These are phyloP conservation scores for Rhabdornis inornatus DNA, from an alignment of 2,113 vertebrate species.

Conservation along the genomic window DNA sequence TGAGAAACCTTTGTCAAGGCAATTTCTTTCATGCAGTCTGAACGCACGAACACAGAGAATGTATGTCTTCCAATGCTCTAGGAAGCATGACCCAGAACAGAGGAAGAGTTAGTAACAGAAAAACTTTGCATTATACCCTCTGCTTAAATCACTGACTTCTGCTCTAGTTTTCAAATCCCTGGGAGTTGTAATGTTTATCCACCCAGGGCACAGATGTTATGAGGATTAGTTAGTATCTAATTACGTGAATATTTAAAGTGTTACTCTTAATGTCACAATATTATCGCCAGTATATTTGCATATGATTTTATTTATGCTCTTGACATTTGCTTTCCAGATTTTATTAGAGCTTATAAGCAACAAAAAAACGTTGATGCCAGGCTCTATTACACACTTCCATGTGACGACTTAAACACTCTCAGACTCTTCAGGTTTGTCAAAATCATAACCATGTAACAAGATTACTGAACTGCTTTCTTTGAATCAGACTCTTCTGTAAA, in stretches of 20 bases:
- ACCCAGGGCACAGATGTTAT: background rate
- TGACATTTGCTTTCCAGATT: constrained; percentile 14
- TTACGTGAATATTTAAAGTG: background rate
- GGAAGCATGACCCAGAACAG: background rate
- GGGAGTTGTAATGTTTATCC: background rate
- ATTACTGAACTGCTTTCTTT: background rate
- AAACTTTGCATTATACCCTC: background rate
- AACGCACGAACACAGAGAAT: background rate
- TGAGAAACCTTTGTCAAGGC: background rate
- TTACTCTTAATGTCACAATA: background rate
- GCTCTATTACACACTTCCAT: background rate
- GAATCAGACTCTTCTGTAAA: background rate
- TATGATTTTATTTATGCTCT: background rate
- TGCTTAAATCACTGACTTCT: background rate
- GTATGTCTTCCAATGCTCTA: background rate
- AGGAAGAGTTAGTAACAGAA: background rate
- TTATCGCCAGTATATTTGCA: background rate
- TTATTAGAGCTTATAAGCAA: background rate
- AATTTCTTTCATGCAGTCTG: background rate
- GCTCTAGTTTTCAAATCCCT: background rate
- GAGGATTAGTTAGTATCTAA: background rate
- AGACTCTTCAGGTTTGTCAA: background rate
- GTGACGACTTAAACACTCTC: background rate
- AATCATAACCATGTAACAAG: background rate
- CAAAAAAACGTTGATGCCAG: background rate